A percentile compares a stretch with the other conserved stretches of the same genome.
Conservation (phyloP, 2,797 vertebrate species). For the Microctenopoma lineatum region DNA sequence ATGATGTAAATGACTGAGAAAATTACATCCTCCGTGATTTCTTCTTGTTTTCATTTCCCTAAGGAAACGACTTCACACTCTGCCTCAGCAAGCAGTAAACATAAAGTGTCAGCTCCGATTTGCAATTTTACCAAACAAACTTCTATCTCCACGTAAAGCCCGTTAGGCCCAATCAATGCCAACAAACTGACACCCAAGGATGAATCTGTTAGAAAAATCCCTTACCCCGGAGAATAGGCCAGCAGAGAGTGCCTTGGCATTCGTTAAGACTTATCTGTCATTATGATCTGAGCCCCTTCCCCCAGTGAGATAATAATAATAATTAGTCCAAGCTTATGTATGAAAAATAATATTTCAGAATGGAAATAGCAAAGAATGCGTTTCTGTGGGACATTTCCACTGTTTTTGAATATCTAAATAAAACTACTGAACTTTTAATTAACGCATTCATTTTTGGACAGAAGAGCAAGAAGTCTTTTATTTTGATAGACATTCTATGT, state of each 20-base stretch:
- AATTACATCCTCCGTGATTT: constrained; percentile 46
- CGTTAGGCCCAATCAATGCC: constrained; percentile 72
- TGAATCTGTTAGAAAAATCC: constrained; percentile 72
- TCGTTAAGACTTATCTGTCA: constrained; percentile 73
- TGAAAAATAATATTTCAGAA: constrained; percentile 69
- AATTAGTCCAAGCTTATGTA: constrained; percentile 67
- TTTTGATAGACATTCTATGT: background rate
- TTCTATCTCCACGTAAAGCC: constrained; percentile 55
- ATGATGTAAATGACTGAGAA: constrained; percentile 45
- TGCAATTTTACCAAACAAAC: constrained; percentile 69
- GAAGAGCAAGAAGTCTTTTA: background rate
- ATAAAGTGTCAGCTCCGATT: constrained; percentile 60
- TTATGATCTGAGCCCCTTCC: constrained; percentile 68
- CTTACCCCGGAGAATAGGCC: constrained; percentile 56
- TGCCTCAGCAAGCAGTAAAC: constrained; percentile 57
- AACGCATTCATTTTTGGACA: background rate
- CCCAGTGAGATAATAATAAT: constrained; percentile 75
- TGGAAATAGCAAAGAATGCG: constrained; percentile 38
- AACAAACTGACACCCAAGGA: constrained; percentile 72
- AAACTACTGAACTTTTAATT: background rate
- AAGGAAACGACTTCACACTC: constrained; percentile 36
- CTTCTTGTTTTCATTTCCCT: constrained; percentile 51
- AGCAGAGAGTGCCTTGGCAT: constrained; percentile 56
- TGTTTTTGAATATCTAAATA: background rate
- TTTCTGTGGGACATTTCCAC: constrained; percentile 42